Evolutionary conservation across 2,888 invertebrate species (phyloP), one percentile per base, ranked within the genome.

Genomic region (Hypercompe scribonia): DNA sequence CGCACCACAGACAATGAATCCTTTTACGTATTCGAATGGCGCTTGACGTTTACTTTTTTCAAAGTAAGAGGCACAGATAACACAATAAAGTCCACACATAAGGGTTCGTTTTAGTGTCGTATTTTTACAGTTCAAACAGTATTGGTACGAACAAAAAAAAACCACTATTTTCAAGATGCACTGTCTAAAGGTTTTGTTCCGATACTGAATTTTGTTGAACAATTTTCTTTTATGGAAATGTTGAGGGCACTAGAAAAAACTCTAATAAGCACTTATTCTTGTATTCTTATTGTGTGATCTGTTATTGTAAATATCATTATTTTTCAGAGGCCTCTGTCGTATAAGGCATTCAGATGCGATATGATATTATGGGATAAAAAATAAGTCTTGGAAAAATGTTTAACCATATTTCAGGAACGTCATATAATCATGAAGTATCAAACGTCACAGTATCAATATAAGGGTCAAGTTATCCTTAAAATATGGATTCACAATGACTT

Each of bases 71-170:
- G 83, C 84, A 83, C 82, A 82, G 83, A 84, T 87, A 88, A 88
- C 85, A 82, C 85, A 88, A 87, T 87, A 86, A 85, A 85, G 78
- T 76, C 79, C 80, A 79, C 72, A 76, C 79, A 71, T 69, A 79
- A 77, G 73, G 76, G 78, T 78, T 81, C 82, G 84, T 87, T 86
- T 84, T 73, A 72, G 77, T 74, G 75, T 68, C 71, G 36, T 61
- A 68, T 74, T 74, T 67, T 71, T 68, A 65, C 74, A 71, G 76
- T 81, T 78, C 63, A 87, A 87, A 86, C 80, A 86, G 81, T 80
- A 82, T 81, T 79, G 77, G 84, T 78, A 81, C 82, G 87, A 61
- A 61, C 58, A 18, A 28, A 61, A 31, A 31, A 28, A 58, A 24
- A 61, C 15, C 61, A 31, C 15, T 31, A 31, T 61, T 31, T 18